Conservation (phyloP, 2,113 vertebrate species). For the Isurus oxyrinchus region DNA sequence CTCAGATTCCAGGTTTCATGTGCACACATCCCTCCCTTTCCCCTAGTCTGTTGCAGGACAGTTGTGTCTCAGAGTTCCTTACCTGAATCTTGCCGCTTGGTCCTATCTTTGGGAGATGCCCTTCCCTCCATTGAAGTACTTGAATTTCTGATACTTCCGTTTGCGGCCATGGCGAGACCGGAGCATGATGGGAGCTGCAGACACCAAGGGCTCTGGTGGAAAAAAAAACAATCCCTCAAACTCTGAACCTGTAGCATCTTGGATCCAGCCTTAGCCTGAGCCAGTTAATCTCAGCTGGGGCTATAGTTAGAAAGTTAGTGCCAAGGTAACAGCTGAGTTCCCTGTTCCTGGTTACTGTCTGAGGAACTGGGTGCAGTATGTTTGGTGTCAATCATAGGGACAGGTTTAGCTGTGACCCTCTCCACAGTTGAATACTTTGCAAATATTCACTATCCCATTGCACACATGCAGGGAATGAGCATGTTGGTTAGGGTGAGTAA, state of each 20-base stretch:
- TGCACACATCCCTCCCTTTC: background rate
- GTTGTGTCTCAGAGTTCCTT: background rate
- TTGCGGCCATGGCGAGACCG: background rate
- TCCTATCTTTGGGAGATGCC: background rate
- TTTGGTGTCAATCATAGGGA: background rate
- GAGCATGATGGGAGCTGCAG: background rate
- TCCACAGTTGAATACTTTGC: background rate
- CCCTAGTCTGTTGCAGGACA: too few relatives aligned
- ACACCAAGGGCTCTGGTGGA: background rate
- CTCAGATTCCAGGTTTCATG: background rate
- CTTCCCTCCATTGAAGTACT: background rate
- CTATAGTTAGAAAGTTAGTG: background rate
- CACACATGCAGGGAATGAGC: background rate
- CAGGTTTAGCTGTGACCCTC: too few relatives aligned
- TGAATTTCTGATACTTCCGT: constrained; percentile 7
- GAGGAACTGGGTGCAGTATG: background rate
- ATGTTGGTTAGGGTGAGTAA: background rate
- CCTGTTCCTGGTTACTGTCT: background rate
- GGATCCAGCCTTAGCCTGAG: background rate
- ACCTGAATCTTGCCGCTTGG: background rate
- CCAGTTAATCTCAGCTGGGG: background rate
- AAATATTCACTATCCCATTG: background rate
- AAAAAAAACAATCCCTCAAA: background rate
- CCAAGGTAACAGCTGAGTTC: background rate
- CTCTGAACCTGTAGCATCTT: background rate